Evolutionary conservation across 2,888 invertebrate genomes (phyloP).

Genomic region (Leptinotarsa rubiginosa): DNA sequence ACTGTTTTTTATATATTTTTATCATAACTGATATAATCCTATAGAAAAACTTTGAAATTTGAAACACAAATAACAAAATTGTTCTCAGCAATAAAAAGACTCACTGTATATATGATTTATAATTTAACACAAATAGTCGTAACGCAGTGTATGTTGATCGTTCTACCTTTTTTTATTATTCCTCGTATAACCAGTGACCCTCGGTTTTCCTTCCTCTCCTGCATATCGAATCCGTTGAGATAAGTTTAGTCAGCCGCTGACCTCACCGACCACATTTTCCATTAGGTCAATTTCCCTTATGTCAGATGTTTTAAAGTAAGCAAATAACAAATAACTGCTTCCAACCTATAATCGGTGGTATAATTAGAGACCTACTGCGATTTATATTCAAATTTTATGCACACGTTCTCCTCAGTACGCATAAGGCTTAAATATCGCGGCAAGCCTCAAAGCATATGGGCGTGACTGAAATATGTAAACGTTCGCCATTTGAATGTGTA

Average conservation of each 20-base stretch:
- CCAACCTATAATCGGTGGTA: conserved; percentile 42
- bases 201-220: background rate
- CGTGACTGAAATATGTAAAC: conserved; percentile 34
- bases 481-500: conserved; percentile 32
- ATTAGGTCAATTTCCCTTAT: conserved; percentile 39
- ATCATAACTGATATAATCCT: no score
- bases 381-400: conserved; percentile 46
- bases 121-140: no score
- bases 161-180: background rate
- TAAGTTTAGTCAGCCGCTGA: conserved; percentile 30
- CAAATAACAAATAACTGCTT: conserved; percentile 33
- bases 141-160: no score
- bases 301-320: conserved; percentile 34
- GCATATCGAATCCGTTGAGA: conserved; percentile 20
- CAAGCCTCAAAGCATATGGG: conserved; percentile 38
- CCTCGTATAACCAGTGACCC: background rate
- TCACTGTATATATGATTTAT: no score
- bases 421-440: conserved; percentile 35
- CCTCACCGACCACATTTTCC: conserved; percentile 34
- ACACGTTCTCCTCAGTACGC: conserved; percentile 35
- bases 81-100: no score
- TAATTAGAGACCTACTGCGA: conserved; percentile 43
- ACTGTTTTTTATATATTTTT: no score
- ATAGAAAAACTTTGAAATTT: no score
- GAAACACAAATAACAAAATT: no score